Evolutionary conservation across 2,888 invertebrate species (phyloP).

Genomic region (Netelia inedita): DNA sequence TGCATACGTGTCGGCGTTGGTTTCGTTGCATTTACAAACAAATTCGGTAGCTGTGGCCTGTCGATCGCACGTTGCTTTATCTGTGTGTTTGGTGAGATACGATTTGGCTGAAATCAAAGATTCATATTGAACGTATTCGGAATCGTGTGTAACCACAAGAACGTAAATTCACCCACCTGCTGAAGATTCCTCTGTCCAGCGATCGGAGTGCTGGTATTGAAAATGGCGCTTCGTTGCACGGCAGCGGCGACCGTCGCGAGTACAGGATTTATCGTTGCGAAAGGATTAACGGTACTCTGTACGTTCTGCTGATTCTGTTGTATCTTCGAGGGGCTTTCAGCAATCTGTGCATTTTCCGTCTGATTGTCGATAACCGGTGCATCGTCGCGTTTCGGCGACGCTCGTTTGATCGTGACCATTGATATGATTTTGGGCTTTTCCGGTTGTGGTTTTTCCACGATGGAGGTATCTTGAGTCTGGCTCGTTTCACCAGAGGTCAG

Average conservation of each 20-base stretch:
- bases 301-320: constrained; percentile 75
- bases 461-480: constrained; percentile 68
- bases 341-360: constrained; percentile 61
- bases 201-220: constrained; percentile 77
- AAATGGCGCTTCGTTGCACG: constrained; percentile 82
- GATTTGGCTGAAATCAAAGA: constrained; percentile 76
- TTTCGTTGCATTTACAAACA: constrained; percentile 81
- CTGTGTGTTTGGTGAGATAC: constrained; percentile 81
- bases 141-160: background rate
- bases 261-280: constrained; percentile 82
- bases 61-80: constrained; percentile 77
- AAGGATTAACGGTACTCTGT: constrained; percentile 77
- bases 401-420: constrained; percentile 83
- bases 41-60: constrained; percentile 80
- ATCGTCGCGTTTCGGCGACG: constrained; percentile 78
- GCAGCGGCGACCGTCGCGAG: constrained; percentile 83
- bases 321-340: constrained; percentile 73
- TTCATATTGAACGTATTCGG: constrained; percentile 5
- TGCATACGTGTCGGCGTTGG: constrained; percentile 71
- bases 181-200: constrained; percentile 79
- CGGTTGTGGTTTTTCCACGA: constrained; percentile 52
- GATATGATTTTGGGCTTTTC: constrained; percentile 84
- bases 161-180: constrained; percentile 74
- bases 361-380: constrained; percentile 73
- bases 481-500: constrained; percentile 71